Base-by-base conservation (phyloP, 2,888 invertebrate species). In the Epicampocera succincta region DNA sequence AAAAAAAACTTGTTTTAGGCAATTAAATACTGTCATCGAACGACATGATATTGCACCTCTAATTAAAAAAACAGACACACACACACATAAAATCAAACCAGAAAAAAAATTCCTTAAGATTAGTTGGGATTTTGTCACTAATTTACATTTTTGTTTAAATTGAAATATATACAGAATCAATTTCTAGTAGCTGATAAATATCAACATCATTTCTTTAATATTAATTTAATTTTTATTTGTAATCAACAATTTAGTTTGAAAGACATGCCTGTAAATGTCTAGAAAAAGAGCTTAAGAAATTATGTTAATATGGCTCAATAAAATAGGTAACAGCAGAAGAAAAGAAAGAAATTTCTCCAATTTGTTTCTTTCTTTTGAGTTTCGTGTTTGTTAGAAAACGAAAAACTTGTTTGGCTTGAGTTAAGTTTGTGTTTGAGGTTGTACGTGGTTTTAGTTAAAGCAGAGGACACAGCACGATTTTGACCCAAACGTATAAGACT, bases 401-500 rank as follows among this genome's bases (percentile, higher is more conserved):
- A 52, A 66, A 33, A 56, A 46, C 54, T 44, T 56, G 42, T 56
- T 56, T 66, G 33, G 8, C 8, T 33, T 33, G 8, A 33, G 3
- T 56, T 56, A 6, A 5, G 3, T 44, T 56, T 29, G 44, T 44
- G 0, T 25, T 21, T 25, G 25, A 40, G 8, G 15, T 42, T 52
- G 21, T 63, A 29, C 38, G 4, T 63, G 33, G 48, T 15, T 33
- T 33, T 33, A 66, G 50, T 21, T 29, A 50, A 19, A 29, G 50
- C 50, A 25, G 63, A 58, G 76, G 50, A 69, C 63, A 69, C 63
- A 63, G 74, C 82, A 82, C 82, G 82, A 78, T 78, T 82, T 82
- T 82, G 82, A 78, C 82, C 82, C 74, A 71, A 72, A 78, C 82
- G 71, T 74, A 54, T 15, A 66, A 74, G 33, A 75, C 21, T 75